phyloP scores from a whole-genome alignment of 37 sponge, comb jelly and placozoan species.

The Oscarella lobularis region DNA sequence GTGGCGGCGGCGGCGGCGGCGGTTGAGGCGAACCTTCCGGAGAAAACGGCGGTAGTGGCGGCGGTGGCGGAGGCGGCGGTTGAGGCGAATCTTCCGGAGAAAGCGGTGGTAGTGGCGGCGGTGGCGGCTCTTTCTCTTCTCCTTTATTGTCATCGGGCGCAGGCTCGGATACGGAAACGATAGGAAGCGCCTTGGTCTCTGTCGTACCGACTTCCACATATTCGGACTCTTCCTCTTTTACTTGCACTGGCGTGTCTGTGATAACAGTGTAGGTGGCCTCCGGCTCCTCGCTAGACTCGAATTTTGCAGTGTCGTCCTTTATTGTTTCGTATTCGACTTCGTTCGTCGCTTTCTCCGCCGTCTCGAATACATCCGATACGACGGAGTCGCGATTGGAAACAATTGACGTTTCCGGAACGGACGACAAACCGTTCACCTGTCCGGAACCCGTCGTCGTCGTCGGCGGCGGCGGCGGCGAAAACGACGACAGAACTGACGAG shows the following conservation, averaged over 20 bases:
- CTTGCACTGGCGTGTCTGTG: too few relatives aligned
- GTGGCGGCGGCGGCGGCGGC: conserved; percentile 12
- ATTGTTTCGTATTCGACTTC: neutral
- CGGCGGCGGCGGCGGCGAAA: neutral
- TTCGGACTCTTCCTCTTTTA: too few relatives aligned
- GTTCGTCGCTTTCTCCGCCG: neutral
- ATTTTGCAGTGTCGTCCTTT: neutral
- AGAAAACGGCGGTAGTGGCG: conserved; percentile 25
- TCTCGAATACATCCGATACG: neutral
- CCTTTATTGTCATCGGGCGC: neutral
- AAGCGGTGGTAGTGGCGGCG: conserved; percentile 24
- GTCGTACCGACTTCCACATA: neutral
- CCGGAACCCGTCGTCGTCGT: neutral
- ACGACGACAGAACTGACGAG: neutral
- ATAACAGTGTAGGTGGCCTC: too few relatives aligned
- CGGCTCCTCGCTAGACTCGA: too few relatives aligned
- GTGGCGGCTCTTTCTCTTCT: neutral
- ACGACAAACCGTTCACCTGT: neutral
- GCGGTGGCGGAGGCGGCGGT: conserved; percentile 17
- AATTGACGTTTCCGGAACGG: neutral
- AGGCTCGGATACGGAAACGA: neutral
- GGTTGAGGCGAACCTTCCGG: conserved; percentile 14
- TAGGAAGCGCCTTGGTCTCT: conserved; percentile 2
- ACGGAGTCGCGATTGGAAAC: too few relatives aligned
- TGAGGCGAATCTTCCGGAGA: conserved; percentile 11